Evolutionary conservation across 2,113 vertebrate genomes (phyloP).

Genomic region (Mustela lutreola): DNA sequence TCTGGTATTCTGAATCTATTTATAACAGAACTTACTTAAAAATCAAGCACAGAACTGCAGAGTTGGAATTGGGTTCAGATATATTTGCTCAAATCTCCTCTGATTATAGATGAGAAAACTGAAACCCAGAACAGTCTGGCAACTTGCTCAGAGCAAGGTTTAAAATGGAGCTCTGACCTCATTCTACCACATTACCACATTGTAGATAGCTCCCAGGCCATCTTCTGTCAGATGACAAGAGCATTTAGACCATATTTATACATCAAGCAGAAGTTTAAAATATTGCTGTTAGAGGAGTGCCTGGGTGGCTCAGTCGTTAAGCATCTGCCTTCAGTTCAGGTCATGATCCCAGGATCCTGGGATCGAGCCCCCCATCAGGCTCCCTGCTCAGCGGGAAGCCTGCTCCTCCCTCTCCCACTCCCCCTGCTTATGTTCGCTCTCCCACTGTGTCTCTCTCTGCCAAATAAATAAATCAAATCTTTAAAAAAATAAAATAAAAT

Average conservation of each 20-base stretch:
- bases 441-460: no score
- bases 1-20: neutral
- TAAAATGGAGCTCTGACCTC: neutral
- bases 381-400: no score
- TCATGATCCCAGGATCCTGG: no score
- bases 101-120: conserved; percentile 31
- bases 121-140: neutral
- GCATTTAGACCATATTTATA: neutral
- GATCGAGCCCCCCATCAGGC: no score
- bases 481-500: no score
- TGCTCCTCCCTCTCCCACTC: no score
- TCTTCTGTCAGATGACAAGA: neutral
- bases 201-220: neutral
- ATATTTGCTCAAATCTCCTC: neutral
- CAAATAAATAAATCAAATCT: no score
- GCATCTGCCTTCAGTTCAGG: no score
- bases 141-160: neutral
- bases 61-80: neutral
- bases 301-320: no score
- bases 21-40: conserved; percentile 21
- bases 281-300: no score
- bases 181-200: neutral
- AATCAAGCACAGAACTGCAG: neutral
- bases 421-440: no score
- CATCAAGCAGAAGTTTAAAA: neutral